Evolutionary conservation across 2,888 invertebrate genomes (phyloP).

Genomic region (Syrista parreyssii): DNA sequence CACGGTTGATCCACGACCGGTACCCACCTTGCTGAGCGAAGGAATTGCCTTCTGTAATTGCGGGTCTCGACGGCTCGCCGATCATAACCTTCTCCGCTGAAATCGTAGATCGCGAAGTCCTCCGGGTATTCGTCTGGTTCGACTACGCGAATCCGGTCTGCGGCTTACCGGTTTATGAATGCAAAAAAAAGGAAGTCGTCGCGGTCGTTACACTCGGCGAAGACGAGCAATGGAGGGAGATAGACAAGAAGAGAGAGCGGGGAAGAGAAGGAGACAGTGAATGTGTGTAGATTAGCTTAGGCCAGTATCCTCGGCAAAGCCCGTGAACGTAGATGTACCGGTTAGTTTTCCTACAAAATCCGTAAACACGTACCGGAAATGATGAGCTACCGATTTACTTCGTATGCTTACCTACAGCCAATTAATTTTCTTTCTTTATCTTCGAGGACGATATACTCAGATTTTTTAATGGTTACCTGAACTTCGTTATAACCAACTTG

Average conservation of each 20-base stretch:
- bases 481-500: neutral
- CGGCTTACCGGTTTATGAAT: neutral
- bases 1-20: neutral
- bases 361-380: neutral
- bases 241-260: neutral
- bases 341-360: neutral
- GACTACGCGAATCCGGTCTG: neutral
- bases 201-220: constrained; percentile 8
- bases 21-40: neutral
- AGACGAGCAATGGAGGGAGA: neutral
- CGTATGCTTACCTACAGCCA: neutral
- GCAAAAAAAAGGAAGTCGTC: constrained; percentile 5
- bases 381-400: neutral
- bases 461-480: neutral
- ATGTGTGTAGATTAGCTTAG: neutral
- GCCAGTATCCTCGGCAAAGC: neutral
- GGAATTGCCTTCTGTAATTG: neutral
- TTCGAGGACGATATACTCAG: neutral
- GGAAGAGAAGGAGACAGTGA: constrained; percentile 2
- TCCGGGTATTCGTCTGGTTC: neutral
- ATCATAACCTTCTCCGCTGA: neutral
- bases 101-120: neutral
- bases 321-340: neutral
- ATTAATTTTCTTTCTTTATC: neutral
- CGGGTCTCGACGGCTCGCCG: neutral